Percentiles rank a stretch among this genome's conserved stretches.
Evolutionary conservation across 2,113 vertebrate genomes (phyloP).

Genomic region (Zingel zingel): DNA sequence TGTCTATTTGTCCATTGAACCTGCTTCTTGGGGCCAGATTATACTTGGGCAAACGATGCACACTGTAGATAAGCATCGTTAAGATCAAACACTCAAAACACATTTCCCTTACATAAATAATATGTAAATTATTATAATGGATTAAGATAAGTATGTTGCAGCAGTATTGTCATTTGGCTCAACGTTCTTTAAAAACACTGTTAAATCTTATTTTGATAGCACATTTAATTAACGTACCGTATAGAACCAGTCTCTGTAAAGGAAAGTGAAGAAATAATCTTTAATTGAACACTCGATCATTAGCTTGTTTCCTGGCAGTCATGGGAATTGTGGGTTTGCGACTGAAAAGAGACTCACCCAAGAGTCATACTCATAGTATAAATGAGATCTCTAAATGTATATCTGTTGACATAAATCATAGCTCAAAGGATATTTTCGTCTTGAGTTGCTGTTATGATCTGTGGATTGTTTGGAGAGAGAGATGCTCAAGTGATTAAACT

Average conservation of each 20-base stretch:
- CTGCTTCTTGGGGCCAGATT: background rate
- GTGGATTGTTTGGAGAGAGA: background rate
- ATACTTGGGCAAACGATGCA: background rate
- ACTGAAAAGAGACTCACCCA: slow-evolving; percentile 13
- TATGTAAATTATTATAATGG: background rate
- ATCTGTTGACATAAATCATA: background rate
- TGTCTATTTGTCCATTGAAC: background rate
- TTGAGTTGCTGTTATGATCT: background rate
- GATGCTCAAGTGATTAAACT: slow-evolving; percentile 3
- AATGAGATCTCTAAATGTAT: slow-evolving; percentile 13
- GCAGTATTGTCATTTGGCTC: background rate
- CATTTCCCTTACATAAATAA: background rate
- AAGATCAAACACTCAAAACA: slow-evolving; percentile 10
- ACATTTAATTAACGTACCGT: background rate
- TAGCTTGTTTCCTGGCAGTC: slow-evolving; percentile 7
- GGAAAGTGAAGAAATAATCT: slow-evolving; percentile 16
- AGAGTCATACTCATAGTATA: slow-evolving; percentile 26
- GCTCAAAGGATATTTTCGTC: background rate
- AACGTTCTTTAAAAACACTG: background rate
- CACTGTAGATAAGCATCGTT: background rate
- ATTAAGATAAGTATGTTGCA: background rate
- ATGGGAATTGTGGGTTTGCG: slow-evolving; percentile 12
- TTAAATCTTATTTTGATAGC: background rate
- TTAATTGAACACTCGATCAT: slow-evolving; percentile 1
- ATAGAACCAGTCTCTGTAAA: background rate